Conservation (phyloP, 2,888 invertebrate species). For the Stegophylla sp. region DNA sequence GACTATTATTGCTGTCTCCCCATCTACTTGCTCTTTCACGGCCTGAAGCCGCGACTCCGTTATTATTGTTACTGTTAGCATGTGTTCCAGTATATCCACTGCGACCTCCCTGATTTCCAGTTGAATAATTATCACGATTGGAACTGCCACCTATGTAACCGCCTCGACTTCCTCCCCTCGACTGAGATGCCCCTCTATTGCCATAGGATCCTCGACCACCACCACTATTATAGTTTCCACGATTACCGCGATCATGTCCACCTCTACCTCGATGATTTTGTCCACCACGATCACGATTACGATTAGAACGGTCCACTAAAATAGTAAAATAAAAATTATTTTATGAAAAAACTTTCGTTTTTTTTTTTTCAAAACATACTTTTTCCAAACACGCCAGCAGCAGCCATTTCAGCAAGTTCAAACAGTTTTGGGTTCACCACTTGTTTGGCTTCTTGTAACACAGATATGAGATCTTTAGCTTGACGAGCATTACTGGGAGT, state of each 20-base stretch:
- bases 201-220: conserved; percentile 16
- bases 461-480: conserved; percentile 88
- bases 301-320: conserved; percentile 46
- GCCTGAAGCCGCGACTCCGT: conserved; percentile 13
- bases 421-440: conserved; percentile 81
- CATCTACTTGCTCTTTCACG: conserved; percentile 56
- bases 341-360: neutral
- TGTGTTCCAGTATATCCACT: conserved; percentile 39
- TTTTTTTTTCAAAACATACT: conserved; percentile 40
- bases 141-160: conserved; percentile 30
- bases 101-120: conserved; percentile 53
- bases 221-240: conserved; percentile 28
- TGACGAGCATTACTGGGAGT: conserved; percentile 89
- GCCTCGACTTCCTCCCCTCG: conserved; percentile 16
- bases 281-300: conserved; percentile 56
- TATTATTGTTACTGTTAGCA: conserved; percentile 19
- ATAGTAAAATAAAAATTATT: neutral
- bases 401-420: conserved; percentile 61
- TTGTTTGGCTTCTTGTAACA: conserved; percentile 92
- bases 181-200: neutral
- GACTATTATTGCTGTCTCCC: conserved; percentile 54
- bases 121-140: conserved; percentile 30
- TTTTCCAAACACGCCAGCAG: conserved; percentile 60
- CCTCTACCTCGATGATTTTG: conserved; percentile 42
- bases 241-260: conserved; percentile 47